phyloP scores from a whole-genome alignment of 2,888 invertebrate genomes.

The Drosophila merina region DNA sequence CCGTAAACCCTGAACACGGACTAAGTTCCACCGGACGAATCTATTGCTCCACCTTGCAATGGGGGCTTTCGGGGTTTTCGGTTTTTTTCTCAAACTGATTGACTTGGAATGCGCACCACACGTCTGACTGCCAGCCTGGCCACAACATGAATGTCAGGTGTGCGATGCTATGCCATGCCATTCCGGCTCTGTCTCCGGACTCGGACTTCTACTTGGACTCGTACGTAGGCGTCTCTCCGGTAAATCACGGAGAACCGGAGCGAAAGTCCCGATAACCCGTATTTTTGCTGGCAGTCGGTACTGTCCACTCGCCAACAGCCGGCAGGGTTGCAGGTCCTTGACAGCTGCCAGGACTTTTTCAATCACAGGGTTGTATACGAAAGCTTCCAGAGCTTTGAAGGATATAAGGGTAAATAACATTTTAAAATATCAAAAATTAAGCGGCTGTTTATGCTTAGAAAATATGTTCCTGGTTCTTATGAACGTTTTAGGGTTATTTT shows the following conservation, averaged over 20 bases:
- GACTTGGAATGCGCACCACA: conserved; percentile 64
- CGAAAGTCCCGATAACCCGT: conserved; percentile 62
- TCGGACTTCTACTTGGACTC: conserved; percentile 31
- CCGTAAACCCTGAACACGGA: conserved; percentile 15
- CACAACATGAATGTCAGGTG: conserved; percentile 81
- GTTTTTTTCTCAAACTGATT: conserved; percentile 25
- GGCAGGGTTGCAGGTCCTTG: conserved; percentile 59
- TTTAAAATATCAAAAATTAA: too few species aligned
- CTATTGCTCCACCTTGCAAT: conserved; percentile 39
- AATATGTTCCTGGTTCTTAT: too few species aligned
- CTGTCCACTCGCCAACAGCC: conserved; percentile 58
- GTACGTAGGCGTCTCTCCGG: conserved; percentile 36
- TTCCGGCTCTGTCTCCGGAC: conserved; percentile 64
- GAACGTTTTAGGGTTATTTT: too few species aligned
- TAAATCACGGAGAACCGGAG: conserved; percentile 18
- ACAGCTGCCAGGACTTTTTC: conserved; percentile 47
- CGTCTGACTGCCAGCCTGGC: conserved; percentile 79
- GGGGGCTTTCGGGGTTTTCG: conserved; percentile 28
- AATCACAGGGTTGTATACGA: conserved; percentile 58
- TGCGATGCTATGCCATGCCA: conserved; percentile 55
- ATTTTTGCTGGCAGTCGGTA: conserved; percentile 53
- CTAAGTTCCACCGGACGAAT: conserved; percentile 14
- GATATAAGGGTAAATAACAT: neutral
- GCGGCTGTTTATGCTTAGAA: too few species aligned
- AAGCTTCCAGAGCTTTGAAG: conserved; percentile 32